These are phyloP conservation scores for Amphibalanus amphitrite DNA, from an alignment of 1,140 invertebrate genomes.

Conservation along the genomic window DNA sequence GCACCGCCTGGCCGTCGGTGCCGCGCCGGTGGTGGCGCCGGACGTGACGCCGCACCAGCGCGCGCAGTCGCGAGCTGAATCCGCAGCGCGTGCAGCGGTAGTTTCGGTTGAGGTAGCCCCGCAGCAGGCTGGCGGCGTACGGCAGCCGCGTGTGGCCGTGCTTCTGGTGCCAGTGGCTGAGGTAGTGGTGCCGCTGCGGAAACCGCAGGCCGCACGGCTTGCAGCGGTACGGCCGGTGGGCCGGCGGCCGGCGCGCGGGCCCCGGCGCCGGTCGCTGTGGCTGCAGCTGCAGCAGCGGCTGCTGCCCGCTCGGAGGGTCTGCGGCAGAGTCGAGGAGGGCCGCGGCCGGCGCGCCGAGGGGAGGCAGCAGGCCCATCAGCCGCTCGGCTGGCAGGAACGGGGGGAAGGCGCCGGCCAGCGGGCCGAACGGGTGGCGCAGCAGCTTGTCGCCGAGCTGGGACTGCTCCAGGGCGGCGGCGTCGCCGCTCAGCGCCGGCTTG, in stretches of 20 bases:
- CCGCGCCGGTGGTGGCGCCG: conserved; percentile 25
- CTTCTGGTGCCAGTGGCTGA: conserved; percentile 26
- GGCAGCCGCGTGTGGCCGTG: conserved; percentile 21
- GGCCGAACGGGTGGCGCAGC: conserved; percentile 14
- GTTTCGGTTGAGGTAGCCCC: conserved; percentile 13
- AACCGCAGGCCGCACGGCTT: conserved; percentile 29
- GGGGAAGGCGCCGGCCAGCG: conserved; percentile 2
- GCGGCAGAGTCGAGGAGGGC: conserved; percentile 4
- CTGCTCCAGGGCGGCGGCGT: conserved; percentile 10
- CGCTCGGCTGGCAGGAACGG: conserved; percentile 7
- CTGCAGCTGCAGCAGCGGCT: neutral
- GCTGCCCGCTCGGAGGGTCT: conserved; percentile 3
- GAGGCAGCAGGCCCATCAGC: conserved; percentile 1
- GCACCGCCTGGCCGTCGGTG: conserved; percentile 12
- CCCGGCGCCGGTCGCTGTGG: neutral
- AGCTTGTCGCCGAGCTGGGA: conserved; percentile 14
- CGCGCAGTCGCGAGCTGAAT: conserved; percentile 40
- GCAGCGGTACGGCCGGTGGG: conserved; percentile 24
- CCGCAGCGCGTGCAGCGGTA: conserved; percentile 47
- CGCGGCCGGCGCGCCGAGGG: neutral
- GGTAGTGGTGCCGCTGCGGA: conserved; percentile 24
- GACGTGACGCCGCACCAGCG: conserved; percentile 44
- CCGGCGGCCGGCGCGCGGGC: conserved; percentile 7
- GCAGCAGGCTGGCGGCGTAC: conserved; percentile 10
- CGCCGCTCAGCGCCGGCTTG: conserved; percentile 8